Base-by-base conservation (phyloP, 2,888 invertebrate species). In the Allolobophora icterica region DNA sequence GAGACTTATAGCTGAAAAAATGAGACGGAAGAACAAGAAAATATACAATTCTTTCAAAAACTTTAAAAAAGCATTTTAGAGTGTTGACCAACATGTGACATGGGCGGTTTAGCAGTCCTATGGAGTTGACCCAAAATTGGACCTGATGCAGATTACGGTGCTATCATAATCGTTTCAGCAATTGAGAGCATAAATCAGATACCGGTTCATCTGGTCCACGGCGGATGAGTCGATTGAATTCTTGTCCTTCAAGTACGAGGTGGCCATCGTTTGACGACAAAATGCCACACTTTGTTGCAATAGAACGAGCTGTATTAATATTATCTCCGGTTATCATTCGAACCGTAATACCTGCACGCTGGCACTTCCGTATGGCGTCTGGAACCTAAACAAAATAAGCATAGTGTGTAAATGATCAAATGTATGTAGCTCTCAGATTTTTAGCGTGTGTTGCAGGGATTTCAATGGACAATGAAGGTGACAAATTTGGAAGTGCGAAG, bases 271-370 rank as follows among this genome's bases (percentile, higher is more conserved):
- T 97, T 35, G 98, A 98, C 94, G 97, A 97, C 35, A 95, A 93
- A 94, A 99, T 99, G 92, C 99, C 99, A 96, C 99, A 99, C 96
- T 99, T 99, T 94, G 97, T 96, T 84, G 99, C 99, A 95, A 99
- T 99, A 91, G 99, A 99, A 92, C 99, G 97, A 84, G 99, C 99
- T 89, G 99, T 99, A 96, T 99, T 99, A 93, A 99, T 97, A 96
- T 99, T 99, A 96, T 99, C 99, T 90, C 99, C 99, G 19, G 99
- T 99, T 91, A 99, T 99, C 99, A 99, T 99, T 92, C 99, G 97
- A 35, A 99, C 99, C 21, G 98, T 98, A 94, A 99, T 99, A 93
- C 99, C 99, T 89, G 99, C 98, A 94, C 97, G 97, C 96, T 99
- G 99, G 96, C 99, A 99, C 95, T 97, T 98, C 92, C 97, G 96